Percentiles rank a stretch among this genome's conserved stretches.
Conservation (phyloP, 2,113 vertebrate genomes). For the Deroptyus accipitrinus region DNA sequence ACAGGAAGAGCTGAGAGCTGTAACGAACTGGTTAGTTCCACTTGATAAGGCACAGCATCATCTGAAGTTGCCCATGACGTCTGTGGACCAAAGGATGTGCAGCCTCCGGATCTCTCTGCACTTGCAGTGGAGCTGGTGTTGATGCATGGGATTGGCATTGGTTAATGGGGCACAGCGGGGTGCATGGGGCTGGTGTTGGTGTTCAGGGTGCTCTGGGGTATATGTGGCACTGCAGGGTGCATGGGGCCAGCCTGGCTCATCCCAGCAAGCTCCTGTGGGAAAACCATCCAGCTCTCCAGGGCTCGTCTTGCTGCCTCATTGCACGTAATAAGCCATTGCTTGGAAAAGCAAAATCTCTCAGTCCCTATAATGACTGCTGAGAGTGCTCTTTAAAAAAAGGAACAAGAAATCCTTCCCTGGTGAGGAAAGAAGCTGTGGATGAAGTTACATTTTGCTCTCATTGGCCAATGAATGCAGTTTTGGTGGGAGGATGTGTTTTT, state of each 20-base stretch:
- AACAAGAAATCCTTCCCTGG: rapidly evolving
- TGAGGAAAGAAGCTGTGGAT: background rate
- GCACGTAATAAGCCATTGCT: rapidly evolving
- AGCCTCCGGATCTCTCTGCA: too few species aligned
- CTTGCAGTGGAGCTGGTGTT: rapidly evolving
- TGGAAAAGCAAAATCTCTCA: background rate
- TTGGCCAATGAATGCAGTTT: background rate
- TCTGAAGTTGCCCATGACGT: rapidly evolving
- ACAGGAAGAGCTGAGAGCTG: background rate
- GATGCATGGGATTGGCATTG: rapidly evolving
- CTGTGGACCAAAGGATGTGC: rapidly evolving
- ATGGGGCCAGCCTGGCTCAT: background rate
- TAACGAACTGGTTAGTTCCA: background rate
- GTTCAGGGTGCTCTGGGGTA: background rate
- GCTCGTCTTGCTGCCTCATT: background rate
- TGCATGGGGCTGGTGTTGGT: background rate
- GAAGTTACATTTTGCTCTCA: background rate
- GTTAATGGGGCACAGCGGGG: background rate
- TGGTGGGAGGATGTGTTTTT: background rate
- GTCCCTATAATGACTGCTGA: background rate
- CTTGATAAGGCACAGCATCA: rapidly evolving
- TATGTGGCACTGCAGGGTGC: background rate
- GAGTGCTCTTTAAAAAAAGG: background rate
- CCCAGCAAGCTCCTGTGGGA: background rate
- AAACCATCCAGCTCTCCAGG: background rate